Percentiles rank a stretch among this genome's conserved stretches.
These are phyloP conservation scores for Coreoperca whiteheadi DNA, from an alignment of 2,113 vertebrate species.

Conservation along the genomic window DNA sequence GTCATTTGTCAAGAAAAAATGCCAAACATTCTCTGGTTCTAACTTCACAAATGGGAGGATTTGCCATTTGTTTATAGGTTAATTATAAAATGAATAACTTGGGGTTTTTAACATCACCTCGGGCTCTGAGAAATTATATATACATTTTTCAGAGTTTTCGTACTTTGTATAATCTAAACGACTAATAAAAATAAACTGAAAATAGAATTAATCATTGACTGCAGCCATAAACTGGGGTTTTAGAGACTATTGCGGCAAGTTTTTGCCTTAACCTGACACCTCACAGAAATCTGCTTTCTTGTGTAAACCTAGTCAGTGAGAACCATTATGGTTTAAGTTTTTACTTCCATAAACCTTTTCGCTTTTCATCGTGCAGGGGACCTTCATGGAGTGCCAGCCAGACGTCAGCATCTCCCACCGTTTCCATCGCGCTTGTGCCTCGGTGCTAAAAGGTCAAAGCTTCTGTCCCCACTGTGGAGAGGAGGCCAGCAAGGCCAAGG, in stretches of 20 bases:
- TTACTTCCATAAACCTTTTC: neutral
- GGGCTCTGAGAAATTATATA: neutral
- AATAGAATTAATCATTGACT: neutral
- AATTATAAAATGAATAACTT: too few relatives aligned
- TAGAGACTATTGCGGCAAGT: neutral
- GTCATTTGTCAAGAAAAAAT: neutral
- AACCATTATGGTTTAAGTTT: neutral
- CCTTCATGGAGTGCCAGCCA: conserved; percentile 98
- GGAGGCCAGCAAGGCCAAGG: conserved; percentile 93
- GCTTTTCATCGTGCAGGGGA: conserved; percentile 84
- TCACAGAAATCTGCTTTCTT: neutral
- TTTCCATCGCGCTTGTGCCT: conserved; percentile 94
- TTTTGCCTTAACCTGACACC: neutral
- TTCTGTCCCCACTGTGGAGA: conserved; percentile 99
- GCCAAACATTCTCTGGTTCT: neutral
- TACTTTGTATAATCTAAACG: neutral
- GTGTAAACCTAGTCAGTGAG: neutral
- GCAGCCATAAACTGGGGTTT: neutral
- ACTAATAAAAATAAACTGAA: neutral
- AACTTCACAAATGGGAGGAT: neutral
- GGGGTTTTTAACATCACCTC: too few relatives aligned
- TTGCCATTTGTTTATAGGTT: neutral
- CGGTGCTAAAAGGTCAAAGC: conserved; percentile 91
- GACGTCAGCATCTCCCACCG: conserved; percentile 96
- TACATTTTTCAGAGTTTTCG: neutral